Evolutionary conservation across 2,797 vertebrate genomes (phyloP).

Genomic region (Gymnothorax javanicus): DNA sequence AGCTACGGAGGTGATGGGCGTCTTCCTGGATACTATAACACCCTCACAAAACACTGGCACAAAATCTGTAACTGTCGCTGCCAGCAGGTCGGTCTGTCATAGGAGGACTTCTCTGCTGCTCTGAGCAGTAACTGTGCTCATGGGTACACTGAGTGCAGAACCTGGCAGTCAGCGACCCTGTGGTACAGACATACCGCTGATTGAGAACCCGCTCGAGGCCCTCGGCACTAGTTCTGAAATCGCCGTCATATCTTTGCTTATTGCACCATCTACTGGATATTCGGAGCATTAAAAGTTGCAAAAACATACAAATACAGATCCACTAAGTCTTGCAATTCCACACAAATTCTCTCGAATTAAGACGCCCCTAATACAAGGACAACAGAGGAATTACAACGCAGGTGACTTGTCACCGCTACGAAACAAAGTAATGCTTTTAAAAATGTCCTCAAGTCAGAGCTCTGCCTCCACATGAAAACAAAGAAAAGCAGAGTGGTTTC

Average conservation of each 20-base stretch:
- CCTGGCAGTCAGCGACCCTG: background rate
- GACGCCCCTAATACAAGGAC: background rate
- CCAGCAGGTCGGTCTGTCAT: background rate
- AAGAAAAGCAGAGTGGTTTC: background rate
- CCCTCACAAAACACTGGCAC: background rate
- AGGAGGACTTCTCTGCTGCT: background rate
- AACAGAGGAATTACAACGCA: background rate
- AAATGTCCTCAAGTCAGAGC: background rate
- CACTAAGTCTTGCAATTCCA: background rate
- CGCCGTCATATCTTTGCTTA: background rate
- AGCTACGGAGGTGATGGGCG: constrained; percentile 11
- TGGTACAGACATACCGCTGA: background rate
- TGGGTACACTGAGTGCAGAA: background rate
- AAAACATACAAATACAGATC: background rate
- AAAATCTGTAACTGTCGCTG: background rate
- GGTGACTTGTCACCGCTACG: background rate
- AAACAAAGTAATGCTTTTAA: background rate
- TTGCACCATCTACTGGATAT: constrained; percentile 22
- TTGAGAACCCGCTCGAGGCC: background rate
- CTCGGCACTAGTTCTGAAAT: background rate
- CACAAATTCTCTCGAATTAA: background rate
- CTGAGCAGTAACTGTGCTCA: background rate
- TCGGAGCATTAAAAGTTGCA: background rate
- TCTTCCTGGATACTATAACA: constrained; percentile 4
- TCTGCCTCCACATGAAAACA: background rate